Evolutionary conservation across 2,888 invertebrate species (phyloP).

Genomic region (Harpagoxenus sublaevis): DNA sequence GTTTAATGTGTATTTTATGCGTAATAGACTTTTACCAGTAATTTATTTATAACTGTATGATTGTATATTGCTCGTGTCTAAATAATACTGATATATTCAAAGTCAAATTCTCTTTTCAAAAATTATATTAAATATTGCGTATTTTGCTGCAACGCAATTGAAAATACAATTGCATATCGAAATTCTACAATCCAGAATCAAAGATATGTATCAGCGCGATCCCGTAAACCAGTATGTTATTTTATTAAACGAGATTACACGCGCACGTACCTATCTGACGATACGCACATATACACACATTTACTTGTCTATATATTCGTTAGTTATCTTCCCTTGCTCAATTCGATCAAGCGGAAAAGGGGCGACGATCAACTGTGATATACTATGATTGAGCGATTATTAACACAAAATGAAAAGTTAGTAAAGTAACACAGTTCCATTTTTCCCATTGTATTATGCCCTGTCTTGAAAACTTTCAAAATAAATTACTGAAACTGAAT

Average conservation of each 20-base stretch:
- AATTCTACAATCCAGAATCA: background rate
- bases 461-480: background rate
- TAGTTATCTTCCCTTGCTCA: conserved; percentile 63
- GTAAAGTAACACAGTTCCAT: background rate
- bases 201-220: conserved; percentile 18
- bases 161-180: background rate
- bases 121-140: background rate
- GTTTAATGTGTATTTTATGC: background rate
- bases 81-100: background rate
- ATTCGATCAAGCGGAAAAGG: conserved; percentile 68
- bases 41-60: background rate
- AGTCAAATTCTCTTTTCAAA: background rate
- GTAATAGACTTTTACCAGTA: background rate
- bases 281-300: conserved; percentile 4
- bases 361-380: conserved; percentile 61
- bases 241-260: conserved; percentile 66
- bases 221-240: conserved; percentile 66
- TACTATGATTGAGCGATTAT: conserved; percentile 6
- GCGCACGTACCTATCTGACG: conserved; percentile 53
- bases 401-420: conserved; percentile 15
- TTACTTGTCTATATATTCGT: conserved; percentile 38
- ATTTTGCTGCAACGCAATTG: background rate
- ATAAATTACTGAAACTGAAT: background rate
- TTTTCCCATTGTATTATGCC: background rate
- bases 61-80: background rate